Percentiles rank a stretch among this genome's conserved stretches.
phyloP scores from a whole-genome alignment of 2,888 invertebrate genomes.

The Ephialtes manifestator region DNA sequence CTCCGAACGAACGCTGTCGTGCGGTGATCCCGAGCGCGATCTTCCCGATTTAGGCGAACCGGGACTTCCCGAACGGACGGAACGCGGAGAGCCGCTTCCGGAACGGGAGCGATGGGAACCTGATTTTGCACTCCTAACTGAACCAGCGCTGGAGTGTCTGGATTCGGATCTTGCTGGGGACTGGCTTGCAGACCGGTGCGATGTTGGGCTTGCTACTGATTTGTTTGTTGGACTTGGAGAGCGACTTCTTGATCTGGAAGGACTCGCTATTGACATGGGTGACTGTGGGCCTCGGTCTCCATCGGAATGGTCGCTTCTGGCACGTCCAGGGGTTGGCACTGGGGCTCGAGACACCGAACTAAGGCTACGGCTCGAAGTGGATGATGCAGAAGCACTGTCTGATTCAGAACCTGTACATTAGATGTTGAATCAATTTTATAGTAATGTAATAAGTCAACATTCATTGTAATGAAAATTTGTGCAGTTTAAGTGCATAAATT shows the following conservation, averaged over 20 bases:
- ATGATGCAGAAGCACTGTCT: constrained; percentile 86
- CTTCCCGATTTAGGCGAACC: constrained; percentile 78
- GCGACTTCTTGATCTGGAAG: constrained; percentile 76
- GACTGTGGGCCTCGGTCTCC: constrained; percentile 76
- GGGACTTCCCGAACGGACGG: constrained; percentile 82
- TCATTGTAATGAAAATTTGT: neutral
- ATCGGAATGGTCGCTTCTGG: constrained; percentile 77
- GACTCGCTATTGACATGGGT: constrained; percentile 73
- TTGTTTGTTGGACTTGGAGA: constrained; percentile 78
- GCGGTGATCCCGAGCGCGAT: constrained; percentile 78
- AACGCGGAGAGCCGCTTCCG: constrained; percentile 73
- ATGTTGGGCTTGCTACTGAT: constrained; percentile 74
- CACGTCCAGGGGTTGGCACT: constrained; percentile 84
- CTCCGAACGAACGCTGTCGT: constrained; percentile 77
- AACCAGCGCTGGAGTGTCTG: constrained; percentile 80
- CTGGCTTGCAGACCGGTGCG: constrained; percentile 77
- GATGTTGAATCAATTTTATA: neutral
- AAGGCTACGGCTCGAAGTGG: constrained; percentile 85
- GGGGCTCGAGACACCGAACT: constrained; percentile 85
- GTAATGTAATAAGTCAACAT: neutral
- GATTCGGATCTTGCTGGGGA: constrained; percentile 80
- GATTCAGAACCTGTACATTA: constrained; percentile 85
- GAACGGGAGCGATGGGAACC: constrained; percentile 78
- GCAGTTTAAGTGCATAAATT: neutral
- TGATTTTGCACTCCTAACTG: constrained; percentile 78